Evolutionary conservation across 2,797 vertebrate genomes (phyloP).

Genomic region (Pygocentrus nattereri): DNA sequence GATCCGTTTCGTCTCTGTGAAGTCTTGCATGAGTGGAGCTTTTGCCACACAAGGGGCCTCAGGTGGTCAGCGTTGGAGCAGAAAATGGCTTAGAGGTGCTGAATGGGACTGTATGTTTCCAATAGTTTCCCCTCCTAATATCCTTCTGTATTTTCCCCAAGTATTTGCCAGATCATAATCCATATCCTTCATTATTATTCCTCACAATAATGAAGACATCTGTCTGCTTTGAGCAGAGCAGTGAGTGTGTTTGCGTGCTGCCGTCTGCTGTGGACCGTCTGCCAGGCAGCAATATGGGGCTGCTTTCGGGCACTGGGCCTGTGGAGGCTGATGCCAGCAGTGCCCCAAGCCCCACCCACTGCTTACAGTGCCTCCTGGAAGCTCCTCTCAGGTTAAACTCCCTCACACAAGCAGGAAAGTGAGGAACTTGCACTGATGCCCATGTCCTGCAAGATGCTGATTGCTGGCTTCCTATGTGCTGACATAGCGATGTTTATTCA

Average conservation of each 20-base stretch:
- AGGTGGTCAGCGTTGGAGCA: conserved; percentile 29
- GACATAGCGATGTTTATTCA: conserved; percentile 47
- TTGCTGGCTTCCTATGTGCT: conserved; percentile 37
- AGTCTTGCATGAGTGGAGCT: not conserved
- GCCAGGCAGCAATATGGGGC: conserved; percentile 58
- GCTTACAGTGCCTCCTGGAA: conserved; percentile 12
- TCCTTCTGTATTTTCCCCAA: conserved; percentile 57
- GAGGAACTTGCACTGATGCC: conserved; percentile 28
- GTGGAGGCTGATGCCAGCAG: conserved; percentile 49
- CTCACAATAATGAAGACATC: conserved; percentile 64
- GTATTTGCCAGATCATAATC: conserved; percentile 54
- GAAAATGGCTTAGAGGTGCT: conserved; percentile 35
- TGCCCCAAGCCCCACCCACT: conserved; percentile 25
- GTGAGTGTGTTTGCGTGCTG: conserved; percentile 43
- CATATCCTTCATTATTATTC: conserved; percentile 62
- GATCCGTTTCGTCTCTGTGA: not conserved
- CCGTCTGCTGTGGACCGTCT: conserved; percentile 55
- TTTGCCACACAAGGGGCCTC: conserved; percentile 5
- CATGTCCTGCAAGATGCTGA: conserved; percentile 44
- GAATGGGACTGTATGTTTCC: conserved; percentile 40
- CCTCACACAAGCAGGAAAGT: conserved; percentile 12
- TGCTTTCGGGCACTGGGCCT: conserved; percentile 53
- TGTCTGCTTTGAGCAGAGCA: conserved; percentile 61
- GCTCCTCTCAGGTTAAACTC: conserved; percentile 17
- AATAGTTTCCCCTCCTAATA: conserved; percentile 33